phyloP scores from a whole-genome alignment of 2,888 invertebrate genomes.

The Crioceris asparagi region DNA sequence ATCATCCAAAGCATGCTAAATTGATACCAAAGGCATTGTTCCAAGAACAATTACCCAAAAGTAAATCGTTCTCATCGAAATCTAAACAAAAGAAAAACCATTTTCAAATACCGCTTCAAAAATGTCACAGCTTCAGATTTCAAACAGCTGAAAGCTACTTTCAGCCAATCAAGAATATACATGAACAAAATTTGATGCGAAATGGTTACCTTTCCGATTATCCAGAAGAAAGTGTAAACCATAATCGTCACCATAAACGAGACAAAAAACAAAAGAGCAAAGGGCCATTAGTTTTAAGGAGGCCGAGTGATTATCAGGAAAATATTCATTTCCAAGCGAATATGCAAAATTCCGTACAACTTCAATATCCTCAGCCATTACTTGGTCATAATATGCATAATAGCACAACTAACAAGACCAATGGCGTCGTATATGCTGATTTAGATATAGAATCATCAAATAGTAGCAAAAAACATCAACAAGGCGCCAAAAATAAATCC shows the following conservation, averaged over 20 bases:
- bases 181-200: slow-evolving; percentile 38
- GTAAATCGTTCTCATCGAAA: slow-evolving; percentile 36
- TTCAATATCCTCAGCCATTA: slow-evolving; percentile 38
- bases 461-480: slow-evolving; percentile 20
- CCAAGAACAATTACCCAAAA: slow-evolving; percentile 35
- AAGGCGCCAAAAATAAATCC: slow-evolving; percentile 19
- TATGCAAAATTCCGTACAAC: slow-evolving; percentile 34
- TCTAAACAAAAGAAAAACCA: slow-evolving; percentile 47
- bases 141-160: slow-evolving; percentile 47
- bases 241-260: slow-evolving; percentile 23
- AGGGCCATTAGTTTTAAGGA: slow-evolving; percentile 33
- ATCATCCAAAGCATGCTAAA: slow-evolving; percentile 39
- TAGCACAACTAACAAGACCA: slow-evolving; percentile 30
- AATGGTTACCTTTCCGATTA: slow-evolving; percentile 36
- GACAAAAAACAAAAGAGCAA: slow-evolving; percentile 33
- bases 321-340: slow-evolving; percentile 32
- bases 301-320: slow-evolving; percentile 33
- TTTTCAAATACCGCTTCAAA: slow-evolving; percentile 53
- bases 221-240: slow-evolving; percentile 27
- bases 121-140: slow-evolving; percentile 51
- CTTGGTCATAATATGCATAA: slow-evolving; percentile 22
- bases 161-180: slow-evolving; percentile 53
- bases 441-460: slow-evolving; percentile 34
- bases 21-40: slow-evolving; percentile 36
- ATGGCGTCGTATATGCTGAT: slow-evolving; percentile 41